Conservation (phyloP, 2,797 vertebrate species). For the Momotus momota region DNA sequence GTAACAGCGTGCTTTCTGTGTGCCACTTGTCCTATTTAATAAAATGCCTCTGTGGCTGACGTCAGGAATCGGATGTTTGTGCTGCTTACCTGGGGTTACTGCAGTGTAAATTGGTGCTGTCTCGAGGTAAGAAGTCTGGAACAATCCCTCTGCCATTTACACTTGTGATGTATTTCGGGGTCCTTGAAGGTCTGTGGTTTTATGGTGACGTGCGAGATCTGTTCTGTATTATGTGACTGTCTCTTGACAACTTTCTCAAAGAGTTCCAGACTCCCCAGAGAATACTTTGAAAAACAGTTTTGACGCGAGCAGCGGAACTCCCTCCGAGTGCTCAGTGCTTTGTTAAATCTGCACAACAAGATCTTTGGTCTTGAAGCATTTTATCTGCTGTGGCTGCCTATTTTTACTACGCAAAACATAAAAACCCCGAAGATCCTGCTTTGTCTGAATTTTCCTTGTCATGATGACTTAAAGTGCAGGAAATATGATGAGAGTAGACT, state of each 20-base stretch:
- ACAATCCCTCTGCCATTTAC: background rate
- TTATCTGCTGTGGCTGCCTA: background rate
- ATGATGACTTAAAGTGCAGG: constrained; percentile 4
- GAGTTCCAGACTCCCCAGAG: background rate
- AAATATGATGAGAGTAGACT: background rate
- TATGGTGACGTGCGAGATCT: fast-evolving
- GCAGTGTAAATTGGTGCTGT: background rate
- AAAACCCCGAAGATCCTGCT: background rate
- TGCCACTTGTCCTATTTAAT: background rate
- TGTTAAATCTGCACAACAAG: background rate
- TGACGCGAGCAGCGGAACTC: background rate
- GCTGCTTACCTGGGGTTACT: background rate
- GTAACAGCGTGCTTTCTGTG: constrained; percentile 52
- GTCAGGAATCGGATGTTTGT: background rate
- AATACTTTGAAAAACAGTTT: background rate
- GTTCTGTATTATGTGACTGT: background rate
- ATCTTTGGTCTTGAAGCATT: background rate
- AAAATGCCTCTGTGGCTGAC: background rate
- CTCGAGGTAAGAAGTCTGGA: background rate
- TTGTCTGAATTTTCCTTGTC: background rate
- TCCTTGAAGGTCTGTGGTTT: background rate
- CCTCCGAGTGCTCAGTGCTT: background rate
- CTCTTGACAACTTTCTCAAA: background rate
- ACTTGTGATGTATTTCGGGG: background rate
- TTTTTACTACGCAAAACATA: background rate